Base-by-base conservation (phyloP, 2,888 invertebrate species). In the Aspidapion aeneum region DNA sequence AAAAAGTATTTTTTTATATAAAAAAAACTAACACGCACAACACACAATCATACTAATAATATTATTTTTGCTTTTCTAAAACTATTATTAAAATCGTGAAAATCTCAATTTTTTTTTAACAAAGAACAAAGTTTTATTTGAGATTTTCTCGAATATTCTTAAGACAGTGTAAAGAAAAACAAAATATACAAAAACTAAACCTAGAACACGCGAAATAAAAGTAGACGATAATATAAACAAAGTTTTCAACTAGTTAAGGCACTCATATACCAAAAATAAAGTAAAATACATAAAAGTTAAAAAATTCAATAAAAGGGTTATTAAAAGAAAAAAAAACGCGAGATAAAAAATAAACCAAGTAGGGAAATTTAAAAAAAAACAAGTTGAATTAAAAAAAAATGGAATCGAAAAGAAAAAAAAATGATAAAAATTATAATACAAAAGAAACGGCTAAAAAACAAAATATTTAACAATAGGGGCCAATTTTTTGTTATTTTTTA, bases 291-390 rank as follows among this genome's bases (percentile, higher is more conserved):
- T 12, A 35, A 35, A 35, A 35, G 35, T 35, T 3, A 58, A 58
- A 19, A 18, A 35, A 35, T 21, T 12, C 2, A 48, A 19, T 49
- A 58, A 55, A 66, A 61, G 61, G 19, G 18, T 54, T 58, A 63
- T 48, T 52, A 20, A 62, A 55, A 35, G 7, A 48, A 62, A 55
- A 57, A 55, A 63, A 58, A 63, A 63, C 63, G 3, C 12, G 35
- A 63, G 61, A 63, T 22, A 19, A 58, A 60, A 63, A 60, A 52
- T 51, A 58, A 58, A 57, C 55, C 17, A 63, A 58, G 55, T 63
- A 35, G 61, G 50, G 55, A 63, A 63, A 35, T 57, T 55, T 58
- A 61, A 57, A 63, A 49, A 19, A 20, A 52, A 63, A 50, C 16
- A 59, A 57, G 21, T 57, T 52, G 54, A 48, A 21, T 22, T 18